A percentile compares a stretch with the other conserved stretches of the same genome.
Evolutionary conservation across 2,888 invertebrate genomes (phyloP).

Genomic region (Hypsopygia costalis): DNA sequence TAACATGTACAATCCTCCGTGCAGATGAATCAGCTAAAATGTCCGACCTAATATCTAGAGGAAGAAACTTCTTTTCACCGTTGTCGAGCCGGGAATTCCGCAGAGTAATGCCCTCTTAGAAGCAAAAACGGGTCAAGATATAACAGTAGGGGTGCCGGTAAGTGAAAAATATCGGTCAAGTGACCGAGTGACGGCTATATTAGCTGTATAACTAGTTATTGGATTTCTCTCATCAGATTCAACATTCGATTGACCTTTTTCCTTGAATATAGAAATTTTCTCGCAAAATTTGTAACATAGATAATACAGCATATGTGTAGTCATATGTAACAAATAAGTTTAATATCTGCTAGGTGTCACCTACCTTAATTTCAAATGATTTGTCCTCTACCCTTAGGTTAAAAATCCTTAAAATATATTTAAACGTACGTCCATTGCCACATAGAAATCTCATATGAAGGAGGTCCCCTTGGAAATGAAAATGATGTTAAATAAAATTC

Average conservation of each 20-base stretch:
- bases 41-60: slow-evolving; percentile 32
- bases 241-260: background rate
- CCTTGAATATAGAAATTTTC: too few relatives aligned
- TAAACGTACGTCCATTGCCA: too few relatives aligned
- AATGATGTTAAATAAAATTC: too few relatives aligned
- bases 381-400: too few relatives aligned
- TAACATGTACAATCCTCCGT: background rate
- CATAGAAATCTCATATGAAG: too few relatives aligned
- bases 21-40: slow-evolving; percentile 14
- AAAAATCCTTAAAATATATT: too few relatives aligned
- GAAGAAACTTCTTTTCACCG: slow-evolving; percentile 42
- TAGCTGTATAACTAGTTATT: slow-evolving; percentile 6
- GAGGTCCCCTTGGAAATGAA: too few relatives aligned
- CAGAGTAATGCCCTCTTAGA: slow-evolving; percentile 52
- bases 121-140: slow-evolving; percentile 63
- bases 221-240: background rate
- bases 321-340: too few relatives aligned
- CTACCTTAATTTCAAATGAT: too few relatives aligned
- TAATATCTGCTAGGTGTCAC: too few relatives aligned
- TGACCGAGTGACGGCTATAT: slow-evolving; percentile 2
- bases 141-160: slow-evolving; percentile 36
- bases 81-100: slow-evolving; percentile 55
- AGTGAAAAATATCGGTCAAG: slow-evolving; percentile 21
- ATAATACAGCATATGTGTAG: too few relatives aligned
- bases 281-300: too few relatives aligned